Conservation (phyloP, 2,888 invertebrate genomes). For the Pomacea canaliculata region DNA sequence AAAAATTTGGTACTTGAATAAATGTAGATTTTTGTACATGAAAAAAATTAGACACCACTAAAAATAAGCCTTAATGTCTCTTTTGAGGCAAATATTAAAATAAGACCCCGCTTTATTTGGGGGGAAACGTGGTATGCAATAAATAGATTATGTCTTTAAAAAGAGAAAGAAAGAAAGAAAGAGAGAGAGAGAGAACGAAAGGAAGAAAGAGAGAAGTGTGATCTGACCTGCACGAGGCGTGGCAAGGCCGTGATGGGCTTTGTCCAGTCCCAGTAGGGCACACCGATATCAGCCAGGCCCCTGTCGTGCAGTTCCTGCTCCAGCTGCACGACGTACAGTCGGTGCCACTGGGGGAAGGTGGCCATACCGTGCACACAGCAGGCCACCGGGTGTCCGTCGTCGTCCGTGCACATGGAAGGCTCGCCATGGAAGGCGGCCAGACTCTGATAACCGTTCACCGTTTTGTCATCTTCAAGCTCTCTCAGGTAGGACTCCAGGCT, state of each 20-base stretch:
- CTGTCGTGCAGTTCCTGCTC: slow-evolving; percentile 22
- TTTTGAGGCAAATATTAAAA: too few species aligned
- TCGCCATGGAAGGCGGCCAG: slow-evolving; percentile 38
- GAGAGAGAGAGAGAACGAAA: too few species aligned
- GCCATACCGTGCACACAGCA: slow-evolving; percentile 38
- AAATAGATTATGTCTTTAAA: too few species aligned
- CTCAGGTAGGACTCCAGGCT: slow-evolving; percentile 31
- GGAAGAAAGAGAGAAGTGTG: background rate
- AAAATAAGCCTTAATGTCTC: too few species aligned
- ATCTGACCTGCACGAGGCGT: slow-evolving; percentile 19
- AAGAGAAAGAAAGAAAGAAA: too few species aligned
- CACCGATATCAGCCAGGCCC: slow-evolving; percentile 21
- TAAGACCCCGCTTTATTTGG: too few species aligned
- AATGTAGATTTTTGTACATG: too few species aligned
- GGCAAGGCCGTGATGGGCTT: slow-evolving; percentile 26
- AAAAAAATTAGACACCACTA: too few species aligned
- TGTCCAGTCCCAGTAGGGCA: slow-evolving; percentile 37
- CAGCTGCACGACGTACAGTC: slow-evolving; percentile 35
- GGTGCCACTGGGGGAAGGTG: slow-evolving; percentile 39
- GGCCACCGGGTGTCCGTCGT: slow-evolving; percentile 18
- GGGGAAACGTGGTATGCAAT: too few species aligned
- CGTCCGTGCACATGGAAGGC: slow-evolving; percentile 31
- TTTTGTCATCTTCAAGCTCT: slow-evolving; percentile 26
- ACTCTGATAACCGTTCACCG: slow-evolving; percentile 33
- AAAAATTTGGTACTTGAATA: too few species aligned